phyloP scores from a whole-genome alignment of 2,797 vertebrate species.

The Podarcis siculus region DNA sequence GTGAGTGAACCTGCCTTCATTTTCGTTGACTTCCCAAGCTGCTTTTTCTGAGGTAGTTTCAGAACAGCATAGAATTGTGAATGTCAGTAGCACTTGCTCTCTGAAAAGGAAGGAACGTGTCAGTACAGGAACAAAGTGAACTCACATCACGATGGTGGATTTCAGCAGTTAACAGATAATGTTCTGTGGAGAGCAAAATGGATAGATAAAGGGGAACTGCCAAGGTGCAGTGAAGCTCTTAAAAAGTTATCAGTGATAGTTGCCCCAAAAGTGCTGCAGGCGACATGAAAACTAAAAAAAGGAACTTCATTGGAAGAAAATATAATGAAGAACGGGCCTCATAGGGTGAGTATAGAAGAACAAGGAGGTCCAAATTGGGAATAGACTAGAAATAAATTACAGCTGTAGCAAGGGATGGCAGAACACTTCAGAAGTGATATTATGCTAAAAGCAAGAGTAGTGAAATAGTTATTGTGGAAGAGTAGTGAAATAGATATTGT shows the following conservation, averaged over 20 bases:
- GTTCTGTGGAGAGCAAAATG: not conserved
- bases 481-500: not conserved
- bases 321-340: not conserved
- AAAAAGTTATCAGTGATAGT: not conserved
- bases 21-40: not conserved
- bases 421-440: not conserved
- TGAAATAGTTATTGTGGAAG: not conserved
- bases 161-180: not conserved
- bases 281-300: not conserved
- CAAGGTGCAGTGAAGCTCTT: not conserved
- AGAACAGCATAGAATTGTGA: not conserved
- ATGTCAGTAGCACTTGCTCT: not conserved
- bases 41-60: not conserved
- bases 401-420: not conserved
- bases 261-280: not conserved
- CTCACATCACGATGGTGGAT: not conserved
- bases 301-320: not conserved
- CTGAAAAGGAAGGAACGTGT: not conserved
- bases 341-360: not conserved
- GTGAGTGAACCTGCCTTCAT: not conserved
- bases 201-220: not conserved
- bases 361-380: not conserved
- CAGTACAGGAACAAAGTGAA: not conserved
- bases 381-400: not conserved
- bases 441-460: not conserved